A percentile compares a stretch with the other conserved stretches of the same genome.
phyloP scores from a whole-genome alignment of 1,140 invertebrate species.

The Spodoptera litura region DNA sequence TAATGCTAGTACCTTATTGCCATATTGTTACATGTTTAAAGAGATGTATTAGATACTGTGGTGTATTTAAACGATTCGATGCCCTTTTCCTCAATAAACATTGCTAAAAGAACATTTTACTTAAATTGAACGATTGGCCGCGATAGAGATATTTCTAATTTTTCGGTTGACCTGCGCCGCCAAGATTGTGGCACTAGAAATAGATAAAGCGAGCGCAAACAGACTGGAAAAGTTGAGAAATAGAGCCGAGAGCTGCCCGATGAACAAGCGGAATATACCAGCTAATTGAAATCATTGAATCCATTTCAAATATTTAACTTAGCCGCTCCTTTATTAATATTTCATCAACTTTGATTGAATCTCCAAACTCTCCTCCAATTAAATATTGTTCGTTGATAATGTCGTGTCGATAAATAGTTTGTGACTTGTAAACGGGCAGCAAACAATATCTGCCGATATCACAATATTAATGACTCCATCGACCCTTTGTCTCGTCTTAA shows the following conservation, averaged over 20 bases:
- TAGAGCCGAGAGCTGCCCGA: conserved; percentile 52
- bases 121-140: conserved; percentile 61
- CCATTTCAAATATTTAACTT: conserved; percentile 50
- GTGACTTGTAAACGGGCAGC: conserved; percentile 21
- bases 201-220: conserved; percentile 76
- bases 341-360: conserved; percentile 39
- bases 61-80: background rate
- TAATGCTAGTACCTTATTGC: too few relatives aligned
- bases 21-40: too few relatives aligned
- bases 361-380: conserved; percentile 24
- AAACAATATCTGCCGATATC: conserved; percentile 34
- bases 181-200: conserved; percentile 68
- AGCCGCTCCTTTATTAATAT: conserved; percentile 13
- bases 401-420: background rate
- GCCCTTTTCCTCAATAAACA: conserved; percentile 1
- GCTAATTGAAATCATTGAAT: conserved; percentile 67
- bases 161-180: conserved; percentile 75
- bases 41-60: too few relatives aligned
- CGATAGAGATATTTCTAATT: conserved; percentile 84
- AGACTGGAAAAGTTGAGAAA: conserved; percentile 72
- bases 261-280: conserved; percentile 52
- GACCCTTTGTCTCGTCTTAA: conserved; percentile 35
- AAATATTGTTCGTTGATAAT: conserved; percentile 16
- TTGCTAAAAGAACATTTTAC: conserved; percentile 35
- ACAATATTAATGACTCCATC: conserved; percentile 44